Evolutionary conservation across 2,797 vertebrate genomes (phyloP), one percentile per base, ranked within the genome.

Genomic region (Acanthornis magna): DNA sequence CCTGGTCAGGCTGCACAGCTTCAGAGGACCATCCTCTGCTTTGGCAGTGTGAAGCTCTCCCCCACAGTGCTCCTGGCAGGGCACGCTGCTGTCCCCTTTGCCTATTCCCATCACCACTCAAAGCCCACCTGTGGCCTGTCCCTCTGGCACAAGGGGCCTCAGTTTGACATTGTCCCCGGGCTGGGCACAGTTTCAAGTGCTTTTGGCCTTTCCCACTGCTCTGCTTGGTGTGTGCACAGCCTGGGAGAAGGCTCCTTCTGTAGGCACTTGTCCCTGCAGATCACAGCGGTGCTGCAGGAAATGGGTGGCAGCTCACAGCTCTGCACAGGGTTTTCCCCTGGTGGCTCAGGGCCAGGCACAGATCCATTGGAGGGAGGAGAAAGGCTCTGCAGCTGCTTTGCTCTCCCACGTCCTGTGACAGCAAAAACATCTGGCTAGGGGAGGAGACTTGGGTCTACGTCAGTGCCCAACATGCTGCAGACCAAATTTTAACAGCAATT

Each of bases 181-280:
- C 6, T 38, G 11, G 32, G 1, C 9, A 34, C 3, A 3, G 7
- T 42, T 67, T 94, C 38, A 34, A 9, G 1, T 0, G 4, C 3
- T 61, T 76, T 65, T 43, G 30, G 38, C 7, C 4, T 50, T 67
- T 76, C 43, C n/a, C 65, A 7, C 30, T 43, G 32, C 42, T 63
- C 67, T 60, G 25, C 30, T 60, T 26, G 45, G 13, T 23, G 50
- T 34, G 30, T 55, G 34, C 23, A 27, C 25, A 72, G 42, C 61
- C 40, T 54, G 25, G 43, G n/a, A 43, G 29, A 32, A 22, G 16
- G 38, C 15, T 77, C 20, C n/a, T 72, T 32, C 62, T 40, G 26
- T 3, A 42, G 77, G 34, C 63, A 18, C 63, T 43, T 16, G 23
- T 12, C 62, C 38, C 9, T 19, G 26, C 53, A 57, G 26, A 40